Base-by-base conservation (phyloP, 1,140 invertebrate genomes). In the Samia ricini region DNA sequence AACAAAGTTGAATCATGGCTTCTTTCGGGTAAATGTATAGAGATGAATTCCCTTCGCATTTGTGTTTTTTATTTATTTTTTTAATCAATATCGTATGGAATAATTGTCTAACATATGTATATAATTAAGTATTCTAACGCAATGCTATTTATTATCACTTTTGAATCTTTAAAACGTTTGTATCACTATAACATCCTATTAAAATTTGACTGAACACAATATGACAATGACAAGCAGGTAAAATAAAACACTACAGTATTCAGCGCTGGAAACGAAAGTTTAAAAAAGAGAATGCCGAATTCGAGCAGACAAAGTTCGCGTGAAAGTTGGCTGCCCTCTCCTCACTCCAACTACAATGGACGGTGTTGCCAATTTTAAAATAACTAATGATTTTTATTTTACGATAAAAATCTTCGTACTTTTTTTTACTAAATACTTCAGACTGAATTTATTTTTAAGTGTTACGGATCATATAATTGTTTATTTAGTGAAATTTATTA, bases 201-300 rank as follows among this genome's bases (percentile, higher is more conserved):
- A n/a, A n/a, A n/a, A n/a, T n/a, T n/a, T n/a, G n/a, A 12, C 33
- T 42, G 1, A 42, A 42, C 8, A 42, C 12, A 42, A 15, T 42
- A 42, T 42, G 33, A 42, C 33, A 15, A 42, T 67, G 59, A 66
- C 60, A 69, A 72, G 69, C 64, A 63, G 61, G 69, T 61, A 68
- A 64, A 66, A 72, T 59, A 68, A 64, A 66, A 63, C 54, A 63
- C 56, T 56, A 54, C 21, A 63, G 56, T 42, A 62, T 61, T 61
- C 42, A 59, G 61, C 62, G 51, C 61, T 24, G 52, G 60, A 62
- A 60, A 63, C n/a, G 6, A 63, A 66, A 63, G 55, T 26, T 62
- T 69, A 56, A 61, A 61, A 63, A 66, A 63, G 54, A 63, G 54
- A 60, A 66, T 49, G 52, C 58, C 33, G 57, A 63, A 60, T 66